Percentiles rank a stretch among this genome's conserved stretches.
Evolutionary conservation across 2,797 vertebrate species (phyloP).

Genomic region (Chiloscyllium punctatum): DNA sequence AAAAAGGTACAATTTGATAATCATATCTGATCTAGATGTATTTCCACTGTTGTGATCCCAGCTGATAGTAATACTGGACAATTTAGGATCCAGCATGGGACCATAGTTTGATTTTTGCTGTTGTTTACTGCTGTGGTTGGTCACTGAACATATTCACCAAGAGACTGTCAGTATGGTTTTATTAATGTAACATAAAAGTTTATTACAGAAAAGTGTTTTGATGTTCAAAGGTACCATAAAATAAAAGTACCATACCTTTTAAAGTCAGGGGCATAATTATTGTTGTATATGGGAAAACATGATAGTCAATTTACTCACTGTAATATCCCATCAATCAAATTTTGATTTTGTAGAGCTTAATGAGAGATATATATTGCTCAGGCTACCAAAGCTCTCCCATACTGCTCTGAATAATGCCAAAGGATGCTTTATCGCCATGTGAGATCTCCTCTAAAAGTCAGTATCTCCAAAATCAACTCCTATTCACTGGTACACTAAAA

Average conservation of each 20-base stretch:
- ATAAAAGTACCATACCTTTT: not conserved
- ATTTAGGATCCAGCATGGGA: no score
- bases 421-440: not conserved
- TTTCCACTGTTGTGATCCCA: not conserved
- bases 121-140: no score
- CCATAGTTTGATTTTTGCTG: no score
- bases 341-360: not conserved
- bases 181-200: no score
- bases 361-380: not conserved
- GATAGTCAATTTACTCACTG: not conserved
- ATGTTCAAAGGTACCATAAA: no score
- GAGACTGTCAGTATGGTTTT: no score
- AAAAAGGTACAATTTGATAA: conserved; percentile 59
- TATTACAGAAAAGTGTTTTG: not conserved
- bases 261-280: not conserved
- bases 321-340: not conserved
- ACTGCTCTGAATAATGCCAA: not conserved
- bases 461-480: not conserved
- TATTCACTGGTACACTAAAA: not conserved
- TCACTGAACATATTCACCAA: no score
- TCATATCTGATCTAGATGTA: not conserved
- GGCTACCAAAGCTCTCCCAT: not conserved
- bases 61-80: no score
- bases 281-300: not conserved
- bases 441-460: not conserved